phyloP scores from a whole-genome alignment of 2,797 vertebrate species.

The Gadopsis marmoratus region DNA sequence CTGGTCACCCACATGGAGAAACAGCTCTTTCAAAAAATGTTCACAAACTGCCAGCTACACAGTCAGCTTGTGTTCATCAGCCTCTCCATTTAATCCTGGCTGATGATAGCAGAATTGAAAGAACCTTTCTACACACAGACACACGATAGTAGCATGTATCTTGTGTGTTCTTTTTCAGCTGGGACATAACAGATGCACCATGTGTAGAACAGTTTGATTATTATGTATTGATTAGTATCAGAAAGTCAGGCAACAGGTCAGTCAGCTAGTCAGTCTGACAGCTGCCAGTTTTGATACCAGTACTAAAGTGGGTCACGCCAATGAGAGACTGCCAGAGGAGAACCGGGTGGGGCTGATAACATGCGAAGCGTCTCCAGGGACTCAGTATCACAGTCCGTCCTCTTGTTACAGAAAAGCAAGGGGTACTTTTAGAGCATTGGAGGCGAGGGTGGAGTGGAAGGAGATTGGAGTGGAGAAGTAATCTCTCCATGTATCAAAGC shows the following conservation, averaged over 20 bases:
- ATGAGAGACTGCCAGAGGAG: constrained; percentile 42
- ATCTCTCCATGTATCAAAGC: constrained; percentile 87
- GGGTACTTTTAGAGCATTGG: constrained; percentile 52
- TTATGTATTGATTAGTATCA: constrained; percentile 13
- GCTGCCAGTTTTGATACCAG: constrained; percentile 48
- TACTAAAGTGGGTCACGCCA: constrained; percentile 70
- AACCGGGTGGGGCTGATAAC: constrained; percentile 58
- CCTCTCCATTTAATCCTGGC: not conserved
- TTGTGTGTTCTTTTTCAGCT: not conserved
- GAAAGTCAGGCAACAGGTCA: constrained; percentile 31
- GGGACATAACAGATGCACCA: not conserved
- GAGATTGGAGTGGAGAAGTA: constrained; percentile 75
- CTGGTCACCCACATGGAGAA: not conserved
- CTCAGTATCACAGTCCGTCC: constrained; percentile 60
- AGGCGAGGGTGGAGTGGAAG: constrained; percentile 73
- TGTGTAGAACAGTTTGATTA: constrained; percentile 9
- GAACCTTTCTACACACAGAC: not conserved
- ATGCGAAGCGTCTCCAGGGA: constrained; percentile 61
- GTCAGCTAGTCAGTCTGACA: constrained; percentile 26
- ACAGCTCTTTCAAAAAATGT: not conserved
- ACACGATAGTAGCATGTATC: not conserved
- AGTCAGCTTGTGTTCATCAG: not conserved
- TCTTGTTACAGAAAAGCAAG: constrained; percentile 56
- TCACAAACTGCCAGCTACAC: not conserved
- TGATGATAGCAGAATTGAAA: not conserved